Conservation (phyloP, 1,140 invertebrate species). For the Lepidurus couesii region DNA sequence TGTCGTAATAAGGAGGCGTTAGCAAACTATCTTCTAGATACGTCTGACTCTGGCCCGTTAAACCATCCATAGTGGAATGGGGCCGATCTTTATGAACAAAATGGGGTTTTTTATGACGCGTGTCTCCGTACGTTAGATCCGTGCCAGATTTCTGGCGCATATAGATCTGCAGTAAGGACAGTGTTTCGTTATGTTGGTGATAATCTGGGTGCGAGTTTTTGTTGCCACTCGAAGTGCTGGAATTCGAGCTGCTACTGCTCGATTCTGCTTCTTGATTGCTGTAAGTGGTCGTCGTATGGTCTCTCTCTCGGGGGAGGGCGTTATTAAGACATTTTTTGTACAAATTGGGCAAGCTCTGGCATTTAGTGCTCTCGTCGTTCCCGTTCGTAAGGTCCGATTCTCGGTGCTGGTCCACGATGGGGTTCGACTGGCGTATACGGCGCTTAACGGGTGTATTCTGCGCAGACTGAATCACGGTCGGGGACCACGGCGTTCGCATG, state of each 20-base stretch:
- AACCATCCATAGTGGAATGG: neutral
- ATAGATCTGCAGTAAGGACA: slow-evolving; percentile 35
- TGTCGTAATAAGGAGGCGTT: slow-evolving; percentile 21
- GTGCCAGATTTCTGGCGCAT: slow-evolving; percentile 34
- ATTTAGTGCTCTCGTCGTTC: slow-evolving; percentile 47
- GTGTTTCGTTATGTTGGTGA: neutral
- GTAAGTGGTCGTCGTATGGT: slow-evolving; percentile 24
- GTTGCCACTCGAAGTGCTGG: slow-evolving; percentile 21
- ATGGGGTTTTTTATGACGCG: slow-evolving; percentile 27
- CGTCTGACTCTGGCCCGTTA: neutral
- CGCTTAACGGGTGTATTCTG: slow-evolving; percentile 12
- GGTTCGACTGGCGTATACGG: slow-evolving; percentile 29
- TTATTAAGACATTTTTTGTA: slow-evolving; percentile 30
- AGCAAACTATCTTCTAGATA: slow-evolving; percentile 26
- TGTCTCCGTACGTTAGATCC: neutral
- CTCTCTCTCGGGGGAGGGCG: slow-evolving; percentile 7
- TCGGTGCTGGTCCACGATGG: slow-evolving; percentile 17
- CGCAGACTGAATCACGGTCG: slow-evolving; percentile 1
- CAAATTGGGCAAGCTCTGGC: slow-evolving; percentile 68
- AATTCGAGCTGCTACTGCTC: slow-evolving; percentile 14
- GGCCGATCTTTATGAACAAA: neutral
- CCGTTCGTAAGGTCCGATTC: slow-evolving; percentile 22
- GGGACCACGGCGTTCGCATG: slow-evolving; percentile 26
- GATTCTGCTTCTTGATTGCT: slow-evolving; percentile 12
- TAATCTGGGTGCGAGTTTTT: slow-evolving; percentile 11